Evolutionary conservation across 2,113 vertebrate species (phyloP).

Genomic region (Entomyzon cyanotis): DNA sequence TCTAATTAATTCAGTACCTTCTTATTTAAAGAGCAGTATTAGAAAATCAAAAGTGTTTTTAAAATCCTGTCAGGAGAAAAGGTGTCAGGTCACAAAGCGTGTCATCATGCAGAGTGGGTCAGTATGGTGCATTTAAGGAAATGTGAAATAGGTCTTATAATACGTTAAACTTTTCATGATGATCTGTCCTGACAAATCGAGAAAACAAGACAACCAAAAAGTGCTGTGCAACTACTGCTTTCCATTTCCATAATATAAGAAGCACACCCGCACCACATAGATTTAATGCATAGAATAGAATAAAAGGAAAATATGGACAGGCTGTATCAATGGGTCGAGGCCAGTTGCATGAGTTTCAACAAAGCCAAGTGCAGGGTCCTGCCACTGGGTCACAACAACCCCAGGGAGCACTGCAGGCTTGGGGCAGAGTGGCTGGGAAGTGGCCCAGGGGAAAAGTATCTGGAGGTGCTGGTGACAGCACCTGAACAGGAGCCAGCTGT

Average conservation of each 20-base stretch:
- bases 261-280: neutral
- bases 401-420: neutral
- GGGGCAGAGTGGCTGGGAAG: neutral
- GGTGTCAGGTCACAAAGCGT: neutral
- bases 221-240: neutral
- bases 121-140: neutral
- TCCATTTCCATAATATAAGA: neutral
- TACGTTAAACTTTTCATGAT: neutral
- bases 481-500: neutral
- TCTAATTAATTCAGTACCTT: neutral
- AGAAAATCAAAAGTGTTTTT: neutral
- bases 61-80: neutral
- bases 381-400: neutral
- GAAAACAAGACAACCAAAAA: neutral
- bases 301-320: neutral
- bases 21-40: neutral
- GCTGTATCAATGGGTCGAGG: accelerated
- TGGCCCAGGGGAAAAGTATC: neutral
- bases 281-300: neutral
- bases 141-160: neutral
- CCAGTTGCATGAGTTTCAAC: neutral
- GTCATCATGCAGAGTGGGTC: neutral
- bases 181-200: neutral
- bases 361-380: neutral
- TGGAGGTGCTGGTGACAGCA: accelerated